Conservation (phyloP, 2,888 invertebrate species). For the Sclerodermus sp. region DNA sequence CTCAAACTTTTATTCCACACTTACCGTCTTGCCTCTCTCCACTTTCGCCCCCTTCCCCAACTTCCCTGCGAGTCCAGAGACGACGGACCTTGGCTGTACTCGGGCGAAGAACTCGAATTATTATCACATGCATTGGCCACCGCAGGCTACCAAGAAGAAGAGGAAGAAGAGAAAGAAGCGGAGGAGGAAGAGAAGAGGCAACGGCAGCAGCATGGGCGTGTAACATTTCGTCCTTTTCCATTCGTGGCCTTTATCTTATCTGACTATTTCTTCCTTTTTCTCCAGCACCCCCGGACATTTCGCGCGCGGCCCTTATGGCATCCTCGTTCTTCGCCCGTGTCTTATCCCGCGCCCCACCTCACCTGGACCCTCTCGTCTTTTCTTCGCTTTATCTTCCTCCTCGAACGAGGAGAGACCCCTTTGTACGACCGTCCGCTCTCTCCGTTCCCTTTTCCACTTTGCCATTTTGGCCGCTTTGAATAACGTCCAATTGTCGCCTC, state of each 20-base stretch:
- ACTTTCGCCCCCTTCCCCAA: too few species aligned
- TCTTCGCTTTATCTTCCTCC: neutral
- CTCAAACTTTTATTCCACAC: too few species aligned
- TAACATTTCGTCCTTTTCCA: too few species aligned
- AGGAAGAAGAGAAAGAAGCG: too few species aligned
- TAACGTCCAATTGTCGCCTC: too few species aligned
- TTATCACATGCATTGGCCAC: neutral
- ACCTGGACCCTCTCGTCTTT: neutral
- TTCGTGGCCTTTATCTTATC: too few species aligned
- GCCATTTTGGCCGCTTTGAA: neutral
- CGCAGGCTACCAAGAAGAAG: neutral
- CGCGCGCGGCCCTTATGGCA: neutral
- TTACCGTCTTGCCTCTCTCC: too few species aligned
- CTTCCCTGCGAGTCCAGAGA: too few species aligned
- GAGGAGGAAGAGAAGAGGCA: too few species aligned
- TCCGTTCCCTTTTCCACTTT: conserved; percentile 3
- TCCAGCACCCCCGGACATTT: too few species aligned
- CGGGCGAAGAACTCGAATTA: neutral
- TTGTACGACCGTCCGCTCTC: neutral
- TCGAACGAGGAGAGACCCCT: conserved; percentile 2
- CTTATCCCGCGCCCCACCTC: neutral
- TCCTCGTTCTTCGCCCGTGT: neutral
- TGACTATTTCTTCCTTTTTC: too few species aligned
- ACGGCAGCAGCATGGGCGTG: too few species aligned
- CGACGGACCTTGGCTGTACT: neutral